phyloP scores from a whole-genome alignment of 1,140 invertebrate species.

The honey bee (Apis mellifera) region DNA sequence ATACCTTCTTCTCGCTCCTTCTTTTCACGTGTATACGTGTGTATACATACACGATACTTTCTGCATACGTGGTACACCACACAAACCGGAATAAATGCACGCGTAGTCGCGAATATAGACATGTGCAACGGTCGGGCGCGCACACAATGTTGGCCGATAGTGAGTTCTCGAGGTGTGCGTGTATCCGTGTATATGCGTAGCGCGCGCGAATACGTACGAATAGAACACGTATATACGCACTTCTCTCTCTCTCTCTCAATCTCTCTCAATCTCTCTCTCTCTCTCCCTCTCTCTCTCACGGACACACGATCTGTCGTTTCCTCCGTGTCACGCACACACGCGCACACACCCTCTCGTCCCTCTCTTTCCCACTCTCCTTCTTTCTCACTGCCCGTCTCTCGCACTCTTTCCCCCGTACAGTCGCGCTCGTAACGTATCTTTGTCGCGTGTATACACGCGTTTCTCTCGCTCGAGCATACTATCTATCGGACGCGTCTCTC shows the following conservation, averaged over 20 bases:
- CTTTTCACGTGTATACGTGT: neutral
- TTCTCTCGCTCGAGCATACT: slow-evolving; percentile 27
- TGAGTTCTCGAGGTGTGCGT: slow-evolving; percentile 6
- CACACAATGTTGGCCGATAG: slow-evolving; percentile 4
- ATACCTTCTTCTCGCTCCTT: neutral
- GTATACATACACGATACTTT: neutral
- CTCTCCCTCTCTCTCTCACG: slow-evolving; percentile 13
- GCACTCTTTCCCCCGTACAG: neutral
- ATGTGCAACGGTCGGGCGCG: neutral
- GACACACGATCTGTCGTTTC: slow-evolving; percentile 38
- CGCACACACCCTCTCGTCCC: slow-evolving; percentile 16
- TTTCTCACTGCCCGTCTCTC: slow-evolving; percentile 10
- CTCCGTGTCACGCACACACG: slow-evolving; percentile 36
- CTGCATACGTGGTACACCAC: neutral
- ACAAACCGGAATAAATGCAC: neutral
- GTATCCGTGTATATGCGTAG: too few relatives aligned
- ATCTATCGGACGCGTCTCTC: slow-evolving; percentile 55
- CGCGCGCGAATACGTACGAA: slow-evolving; percentile 24
- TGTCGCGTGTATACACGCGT: neutral
- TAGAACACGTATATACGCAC: neutral
- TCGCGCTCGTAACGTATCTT: neutral
- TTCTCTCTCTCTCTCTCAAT: too few relatives aligned
- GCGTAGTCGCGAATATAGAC: slow-evolving; percentile 20
- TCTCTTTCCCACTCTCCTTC: slow-evolving; percentile 14
- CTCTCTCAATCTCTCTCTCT: neutral